These are phyloP conservation scores for Spinus pinus DNA, from an alignment of 2,797 vertebrate species.

Conservation along the genomic window DNA sequence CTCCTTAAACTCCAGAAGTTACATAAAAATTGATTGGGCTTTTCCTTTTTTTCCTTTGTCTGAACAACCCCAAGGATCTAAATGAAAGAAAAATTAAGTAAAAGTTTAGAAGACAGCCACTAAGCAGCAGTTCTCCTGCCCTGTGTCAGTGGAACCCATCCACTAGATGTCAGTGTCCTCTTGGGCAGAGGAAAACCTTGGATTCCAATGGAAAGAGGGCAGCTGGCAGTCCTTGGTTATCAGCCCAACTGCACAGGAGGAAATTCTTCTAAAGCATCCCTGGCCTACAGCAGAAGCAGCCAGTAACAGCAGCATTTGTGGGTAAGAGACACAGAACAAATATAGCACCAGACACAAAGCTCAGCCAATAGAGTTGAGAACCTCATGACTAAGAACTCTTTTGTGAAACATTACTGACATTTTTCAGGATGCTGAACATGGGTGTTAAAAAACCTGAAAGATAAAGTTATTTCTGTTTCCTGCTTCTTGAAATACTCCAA, in stretches of 20 bases:
- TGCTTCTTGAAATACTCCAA: not conserved
- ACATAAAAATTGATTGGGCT: not conserved
- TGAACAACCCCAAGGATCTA: not conserved
- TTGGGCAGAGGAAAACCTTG: not conserved
- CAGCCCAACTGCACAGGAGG: not conserved
- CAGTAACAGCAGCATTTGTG: not conserved
- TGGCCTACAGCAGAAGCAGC: not conserved
- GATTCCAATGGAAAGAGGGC: rapidly evolving
- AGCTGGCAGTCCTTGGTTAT: not conserved
- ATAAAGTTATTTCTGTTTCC: not conserved
- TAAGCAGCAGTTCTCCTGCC: not conserved
- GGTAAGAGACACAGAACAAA: not conserved
- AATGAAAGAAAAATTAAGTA: not conserved
- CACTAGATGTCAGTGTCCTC: conserved; percentile 66
- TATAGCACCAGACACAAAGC: not conserved
- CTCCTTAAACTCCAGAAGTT: not conserved
- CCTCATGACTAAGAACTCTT: not conserved
- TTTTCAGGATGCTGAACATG: not conserved
- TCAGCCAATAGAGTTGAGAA: not conserved
- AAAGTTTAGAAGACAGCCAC: not conserved
- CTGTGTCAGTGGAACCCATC: not conserved
- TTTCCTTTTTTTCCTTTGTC: not conserved
- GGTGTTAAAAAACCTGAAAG: not conserved
- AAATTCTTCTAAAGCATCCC: not conserved
- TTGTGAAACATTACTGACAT: not conserved